phyloP scores from a whole-genome alignment of 30 jellyfish, hydroid and myxozoan genomes.

The Cassiopea andromeda region DNA sequence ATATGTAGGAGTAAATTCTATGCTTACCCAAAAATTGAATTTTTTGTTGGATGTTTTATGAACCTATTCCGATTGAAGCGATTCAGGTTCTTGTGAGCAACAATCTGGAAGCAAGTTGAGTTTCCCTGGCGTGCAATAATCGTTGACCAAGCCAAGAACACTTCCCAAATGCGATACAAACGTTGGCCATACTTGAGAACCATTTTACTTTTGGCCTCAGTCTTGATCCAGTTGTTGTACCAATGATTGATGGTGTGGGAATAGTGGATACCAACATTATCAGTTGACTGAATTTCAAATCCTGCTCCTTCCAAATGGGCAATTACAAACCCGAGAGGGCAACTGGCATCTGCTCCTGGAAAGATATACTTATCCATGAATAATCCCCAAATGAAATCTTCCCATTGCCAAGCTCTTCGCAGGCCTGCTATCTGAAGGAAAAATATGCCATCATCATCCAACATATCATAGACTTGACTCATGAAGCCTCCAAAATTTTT shows the following conservation, averaged over 20 bases:
- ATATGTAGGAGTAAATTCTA: no score
- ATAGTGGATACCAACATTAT: conserved; percentile 89
- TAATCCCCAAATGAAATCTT: conserved; percentile 93
- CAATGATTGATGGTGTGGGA: conserved; percentile 89
- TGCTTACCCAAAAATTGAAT: conserved; percentile 48
- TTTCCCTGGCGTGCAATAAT: conserved; percentile 97
- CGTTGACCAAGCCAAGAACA: conserved; percentile 92
- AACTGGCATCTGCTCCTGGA: conserved; percentile 99
- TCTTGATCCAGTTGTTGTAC: conserved; percentile 85
- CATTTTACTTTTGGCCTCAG: conserved; percentile 67
- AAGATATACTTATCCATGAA: conserved; percentile 95
- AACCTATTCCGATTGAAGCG: conserved; percentile 70
- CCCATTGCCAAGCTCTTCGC: conserved; percentile 98
- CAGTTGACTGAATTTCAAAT: conserved; percentile 85
- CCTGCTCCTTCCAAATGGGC: conserved; percentile 94
- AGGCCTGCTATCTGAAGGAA: conserved; percentile 93
- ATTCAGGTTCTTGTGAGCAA: conserved; percentile 88
- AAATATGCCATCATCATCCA: conserved; percentile 90
- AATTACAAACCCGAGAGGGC: conserved; percentile 86
- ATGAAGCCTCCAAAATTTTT: conserved; percentile 78
- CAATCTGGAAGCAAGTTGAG: conserved; percentile 89
- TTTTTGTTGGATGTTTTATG: conserved; percentile 33
- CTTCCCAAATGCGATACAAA: conserved; percentile 92
- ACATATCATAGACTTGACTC: conserved; percentile 86
- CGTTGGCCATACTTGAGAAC: conserved; percentile 78